Percentiles rank a stretch among this genome's conserved stretches.
These are phyloP conservation scores for Malacoctenus gilli DNA, from an alignment of 2,797 vertebrate species.

Conservation along the genomic window DNA sequence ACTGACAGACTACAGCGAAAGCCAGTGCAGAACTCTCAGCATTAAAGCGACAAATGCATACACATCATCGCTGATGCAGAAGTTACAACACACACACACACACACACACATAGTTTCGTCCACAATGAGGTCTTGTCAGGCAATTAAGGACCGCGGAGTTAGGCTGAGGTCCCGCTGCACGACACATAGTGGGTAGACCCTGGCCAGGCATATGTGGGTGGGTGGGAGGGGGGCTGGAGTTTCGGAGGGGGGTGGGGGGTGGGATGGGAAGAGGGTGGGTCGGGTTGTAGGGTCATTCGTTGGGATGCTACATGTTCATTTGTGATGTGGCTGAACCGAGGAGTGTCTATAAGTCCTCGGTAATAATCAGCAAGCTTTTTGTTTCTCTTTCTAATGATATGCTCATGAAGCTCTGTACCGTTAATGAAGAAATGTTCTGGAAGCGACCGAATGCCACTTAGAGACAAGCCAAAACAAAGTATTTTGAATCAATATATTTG, in stretches of 20 bases:
- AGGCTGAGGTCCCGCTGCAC: constrained; percentile 44
- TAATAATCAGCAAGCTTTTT: too few species aligned
- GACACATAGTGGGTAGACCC: constrained; percentile 70
- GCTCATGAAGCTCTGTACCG: too few species aligned
- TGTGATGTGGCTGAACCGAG: constrained; percentile 61
- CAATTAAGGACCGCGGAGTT: constrained; percentile 12
- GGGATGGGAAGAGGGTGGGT: constrained; percentile 16
- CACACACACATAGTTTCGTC: constrained; percentile 9
- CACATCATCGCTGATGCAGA: constrained; percentile 37
- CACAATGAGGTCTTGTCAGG: constrained; percentile 18
- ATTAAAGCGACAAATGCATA: constrained; percentile 19
- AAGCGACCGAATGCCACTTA: too few species aligned
- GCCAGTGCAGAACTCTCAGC: constrained; percentile 62
- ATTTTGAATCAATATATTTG: too few species aligned
- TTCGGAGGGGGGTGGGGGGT: constrained; percentile 20
- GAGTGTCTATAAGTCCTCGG: too few species aligned
- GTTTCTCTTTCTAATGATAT: too few species aligned
- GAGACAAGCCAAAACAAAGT: too few species aligned
- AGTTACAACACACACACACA: constrained; percentile 3
- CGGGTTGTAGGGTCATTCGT: constrained; percentile 28
- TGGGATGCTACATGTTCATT: constrained; percentile 53
- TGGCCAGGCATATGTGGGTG: constrained; percentile 76
- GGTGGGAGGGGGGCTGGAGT: constrained; percentile 53
- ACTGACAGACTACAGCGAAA: constrained; percentile 85
- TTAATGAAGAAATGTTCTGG: too few species aligned